phyloP scores from a whole-genome alignment of 23 tunicate species.

The Diplosoma virens region DNA sequence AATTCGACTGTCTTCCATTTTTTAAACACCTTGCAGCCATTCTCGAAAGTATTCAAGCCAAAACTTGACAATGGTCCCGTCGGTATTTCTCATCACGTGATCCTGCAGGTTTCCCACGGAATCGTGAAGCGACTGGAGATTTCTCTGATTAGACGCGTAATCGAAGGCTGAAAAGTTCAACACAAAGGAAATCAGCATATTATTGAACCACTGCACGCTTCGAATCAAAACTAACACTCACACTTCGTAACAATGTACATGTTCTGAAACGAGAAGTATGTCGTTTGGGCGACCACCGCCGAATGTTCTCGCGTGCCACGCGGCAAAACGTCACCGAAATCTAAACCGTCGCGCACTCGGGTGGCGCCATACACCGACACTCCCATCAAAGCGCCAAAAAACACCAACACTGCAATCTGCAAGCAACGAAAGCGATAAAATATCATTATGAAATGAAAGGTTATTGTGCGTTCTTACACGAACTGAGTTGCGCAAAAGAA shows the following conservation, averaged over 20 bases:
- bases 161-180: conserved; percentile 52
- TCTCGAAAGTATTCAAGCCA: conserved; percentile 85
- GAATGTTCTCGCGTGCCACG: conserved; percentile 81
- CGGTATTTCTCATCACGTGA: conserved; percentile 74
- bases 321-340: conserved; percentile 79
- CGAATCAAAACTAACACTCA: conserved; percentile 3
- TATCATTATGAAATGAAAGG: too few relatives aligned
- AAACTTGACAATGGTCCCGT: conserved; percentile 56
- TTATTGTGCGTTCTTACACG: conserved; percentile 58
- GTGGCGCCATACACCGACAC: conserved; percentile 72
- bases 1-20: too few relatives aligned
- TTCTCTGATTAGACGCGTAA: conserved; percentile 61
- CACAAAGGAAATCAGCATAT: neutral
- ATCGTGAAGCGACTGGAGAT: conserved; percentile 50
- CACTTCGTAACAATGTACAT: conserved; percentile 89
- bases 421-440: too few relatives aligned
- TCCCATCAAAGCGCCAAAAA: conserved; percentile 53
- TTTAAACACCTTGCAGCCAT: conserved; percentile 71
- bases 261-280: conserved; percentile 79
- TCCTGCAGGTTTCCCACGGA: conserved; percentile 35
- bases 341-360: conserved; percentile 72
- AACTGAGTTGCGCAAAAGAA: conserved; percentile 64
- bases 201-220: neutral
- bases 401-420: conserved; percentile 51
- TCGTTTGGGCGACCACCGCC: conserved; percentile 74